These are phyloP conservation scores for Petroica traversi DNA, from an alignment of 2,113 vertebrate genomes.

Conservation along the genomic window DNA sequence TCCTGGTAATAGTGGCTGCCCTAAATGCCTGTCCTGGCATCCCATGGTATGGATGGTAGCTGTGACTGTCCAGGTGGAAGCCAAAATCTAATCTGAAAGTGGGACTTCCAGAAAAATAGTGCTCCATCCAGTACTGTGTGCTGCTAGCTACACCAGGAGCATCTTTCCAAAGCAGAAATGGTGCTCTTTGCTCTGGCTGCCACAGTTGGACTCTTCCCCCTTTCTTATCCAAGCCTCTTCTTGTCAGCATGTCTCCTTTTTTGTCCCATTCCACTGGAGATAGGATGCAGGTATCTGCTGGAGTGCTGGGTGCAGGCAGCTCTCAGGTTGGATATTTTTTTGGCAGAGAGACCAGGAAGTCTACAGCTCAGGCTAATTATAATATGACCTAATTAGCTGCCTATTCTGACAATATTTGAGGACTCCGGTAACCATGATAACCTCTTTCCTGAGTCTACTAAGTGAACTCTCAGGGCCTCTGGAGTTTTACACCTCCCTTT, in stretches of 20 bases:
- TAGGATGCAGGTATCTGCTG: background rate
- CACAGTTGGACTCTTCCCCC: fast-evolving
- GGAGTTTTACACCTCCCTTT: background rate
- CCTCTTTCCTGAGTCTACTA: background rate
- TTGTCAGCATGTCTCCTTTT: background rate
- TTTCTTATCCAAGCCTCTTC: background rate
- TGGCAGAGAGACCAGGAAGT: background rate
- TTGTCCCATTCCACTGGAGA: fast-evolving
- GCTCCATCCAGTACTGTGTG: background rate
- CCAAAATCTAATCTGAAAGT: fast-evolving
- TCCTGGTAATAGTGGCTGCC: fast-evolving
- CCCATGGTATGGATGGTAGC: background rate
- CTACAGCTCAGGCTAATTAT: conserved; percentile 33
- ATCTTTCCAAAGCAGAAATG: background rate
- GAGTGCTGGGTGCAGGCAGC: background rate
- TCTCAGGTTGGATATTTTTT: background rate
- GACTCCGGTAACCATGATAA: background rate
- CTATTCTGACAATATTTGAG: background rate
- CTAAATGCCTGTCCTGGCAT: background rate
- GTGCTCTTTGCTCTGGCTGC: background rate
- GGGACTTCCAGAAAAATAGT: background rate
- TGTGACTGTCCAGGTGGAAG: background rate
- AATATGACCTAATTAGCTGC: conserved; percentile 49
- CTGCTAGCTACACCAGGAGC: fast-evolving
- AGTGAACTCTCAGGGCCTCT: background rate